Conservation (phyloP, 2,113 vertebrate genomes). For the Hydropotes inermis region DNA sequence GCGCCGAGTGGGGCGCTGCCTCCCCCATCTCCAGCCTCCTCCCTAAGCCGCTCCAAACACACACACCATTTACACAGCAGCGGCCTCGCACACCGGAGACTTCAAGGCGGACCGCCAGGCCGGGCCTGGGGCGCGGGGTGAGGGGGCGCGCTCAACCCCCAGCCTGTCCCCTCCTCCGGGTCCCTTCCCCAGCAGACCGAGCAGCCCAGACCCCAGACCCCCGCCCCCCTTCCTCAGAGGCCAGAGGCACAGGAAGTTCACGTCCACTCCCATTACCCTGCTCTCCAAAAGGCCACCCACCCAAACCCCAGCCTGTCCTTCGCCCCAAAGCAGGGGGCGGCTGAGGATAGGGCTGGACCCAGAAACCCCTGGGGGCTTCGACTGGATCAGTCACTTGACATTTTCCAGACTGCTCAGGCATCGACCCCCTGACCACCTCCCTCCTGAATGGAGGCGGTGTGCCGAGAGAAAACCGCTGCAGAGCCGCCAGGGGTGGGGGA, state of each 20-base stretch:
- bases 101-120: slow-evolving; percentile 5
- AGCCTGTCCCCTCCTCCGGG: not conserved
- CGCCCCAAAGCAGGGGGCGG: not conserved
- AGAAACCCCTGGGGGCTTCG: not conserved
- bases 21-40: slow-evolving; percentile 34
- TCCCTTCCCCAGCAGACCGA: not conserved
- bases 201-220: not conserved
- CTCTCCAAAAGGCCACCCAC: slow-evolving; percentile 44
- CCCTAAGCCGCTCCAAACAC: slow-evolving; percentile 45
- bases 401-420: slow-evolving; percentile 29
- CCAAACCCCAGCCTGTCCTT: not conserved
- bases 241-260: slow-evolving; percentile 48
- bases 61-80: slow-evolving; percentile 47
- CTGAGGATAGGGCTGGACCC: not conserved
- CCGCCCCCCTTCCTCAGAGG: not conserved
- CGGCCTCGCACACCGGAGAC: not conserved
- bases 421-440: not conserved
- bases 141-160: not conserved
- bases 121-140: not conserved
- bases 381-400: slow-evolving; percentile 10
- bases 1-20: slow-evolving; percentile 53
- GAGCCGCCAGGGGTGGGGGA: not conserved
- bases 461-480: not conserved
- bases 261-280: not conserved
- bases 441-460: not conserved